These are phyloP conservation scores for Notothenia rossii DNA, from an alignment of 2,113 vertebrate genomes.

Conservation along the genomic window DNA sequence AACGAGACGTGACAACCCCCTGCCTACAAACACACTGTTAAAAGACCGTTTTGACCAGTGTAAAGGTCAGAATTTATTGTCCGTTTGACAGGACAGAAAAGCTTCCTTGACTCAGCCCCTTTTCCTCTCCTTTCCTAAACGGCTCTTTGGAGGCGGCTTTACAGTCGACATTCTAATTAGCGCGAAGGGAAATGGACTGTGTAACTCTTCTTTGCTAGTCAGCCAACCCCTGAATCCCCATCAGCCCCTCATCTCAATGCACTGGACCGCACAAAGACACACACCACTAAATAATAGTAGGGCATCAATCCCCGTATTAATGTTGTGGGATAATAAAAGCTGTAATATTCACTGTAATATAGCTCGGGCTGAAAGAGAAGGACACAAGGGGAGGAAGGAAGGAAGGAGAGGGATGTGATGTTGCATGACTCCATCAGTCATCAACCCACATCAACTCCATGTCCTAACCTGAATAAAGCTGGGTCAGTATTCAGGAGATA, in stretches of 20 bases:
- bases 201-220: constrained; percentile 73
- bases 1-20: constrained; percentile 6
- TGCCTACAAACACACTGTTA: background rate
- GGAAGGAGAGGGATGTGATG: constrained; percentile 12
- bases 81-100: constrained; percentile 53
- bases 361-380: constrained; percentile 12
- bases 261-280: constrained; percentile 50
- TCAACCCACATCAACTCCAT: constrained; percentile 19
- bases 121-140: constrained; percentile 33
- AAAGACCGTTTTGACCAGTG: constrained; percentile 1
- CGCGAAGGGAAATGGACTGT: constrained; percentile 72
- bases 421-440: constrained; percentile 30
- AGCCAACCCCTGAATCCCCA: constrained; percentile 50
- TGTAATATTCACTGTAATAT: constrained; percentile 30
- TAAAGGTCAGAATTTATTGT: constrained; percentile 64
- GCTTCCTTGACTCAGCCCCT: constrained; percentile 21
- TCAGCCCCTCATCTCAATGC: constrained; percentile 41
- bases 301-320: constrained; percentile 59
- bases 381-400: constrained; percentile 13
- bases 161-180: constrained; percentile 80
- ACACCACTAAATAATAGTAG: constrained; percentile 54
- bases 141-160: constrained; percentile 66
- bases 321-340: constrained; percentile 30
- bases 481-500: constrained; percentile 3
- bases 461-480: constrained; percentile 18